These are phyloP conservation scores for Hypotaenidia okinawae DNA, from an alignment of 2,797 vertebrate species.

Conservation along the genomic window DNA sequence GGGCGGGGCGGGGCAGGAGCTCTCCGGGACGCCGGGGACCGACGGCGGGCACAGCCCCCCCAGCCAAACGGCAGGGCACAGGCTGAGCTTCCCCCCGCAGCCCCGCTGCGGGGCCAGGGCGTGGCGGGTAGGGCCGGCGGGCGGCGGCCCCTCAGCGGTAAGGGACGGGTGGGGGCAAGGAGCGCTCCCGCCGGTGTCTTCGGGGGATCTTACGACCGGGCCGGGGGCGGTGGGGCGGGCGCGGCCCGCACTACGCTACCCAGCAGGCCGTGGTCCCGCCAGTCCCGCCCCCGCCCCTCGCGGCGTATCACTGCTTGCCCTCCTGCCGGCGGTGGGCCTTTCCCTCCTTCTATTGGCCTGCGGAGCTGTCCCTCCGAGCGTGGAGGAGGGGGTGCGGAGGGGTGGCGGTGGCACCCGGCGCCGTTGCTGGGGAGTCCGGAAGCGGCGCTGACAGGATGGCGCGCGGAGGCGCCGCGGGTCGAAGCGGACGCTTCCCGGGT, in stretches of 20 bases:
- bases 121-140: too few relatives aligned
- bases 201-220: not conserved
- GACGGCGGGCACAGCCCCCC: not conserved
- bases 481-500: conserved; percentile 56
- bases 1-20: not conserved
- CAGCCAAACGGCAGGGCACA: not conserved
- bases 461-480: conserved; percentile 68
- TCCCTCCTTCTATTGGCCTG: not conserved
- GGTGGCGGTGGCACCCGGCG: not conserved
- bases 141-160: not conserved
- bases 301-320: not conserved
- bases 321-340: too few relatives aligned
- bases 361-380: not conserved
- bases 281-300: not conserved
- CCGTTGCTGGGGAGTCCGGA: conserved; percentile 72
- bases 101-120: not conserved
- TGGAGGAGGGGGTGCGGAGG: conserved; percentile 12
- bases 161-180: not conserved
- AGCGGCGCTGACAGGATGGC: not conserved
- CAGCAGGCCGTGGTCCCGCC: not conserved
- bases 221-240: not conserved
- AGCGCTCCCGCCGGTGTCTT: not conserved
- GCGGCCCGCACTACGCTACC: conserved; percentile 14
- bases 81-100: not conserved
- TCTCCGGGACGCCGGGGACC: not conserved